Evolutionary conservation across 2,888 invertebrate genomes (phyloP).

Genomic region (Oligia latruncula): DNA sequence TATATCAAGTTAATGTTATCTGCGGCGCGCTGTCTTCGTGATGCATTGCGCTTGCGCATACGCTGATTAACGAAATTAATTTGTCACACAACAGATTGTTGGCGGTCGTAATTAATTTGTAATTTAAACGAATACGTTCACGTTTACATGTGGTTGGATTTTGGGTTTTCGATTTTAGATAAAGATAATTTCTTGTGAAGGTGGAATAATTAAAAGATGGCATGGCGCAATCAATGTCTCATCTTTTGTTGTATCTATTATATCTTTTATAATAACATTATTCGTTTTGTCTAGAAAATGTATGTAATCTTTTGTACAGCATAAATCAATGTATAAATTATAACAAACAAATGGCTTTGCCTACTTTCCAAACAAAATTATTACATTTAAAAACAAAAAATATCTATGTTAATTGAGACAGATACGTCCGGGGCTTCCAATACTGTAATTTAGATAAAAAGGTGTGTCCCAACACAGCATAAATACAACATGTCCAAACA

Average conservation of each 20-base stretch:
- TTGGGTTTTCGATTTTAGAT: constrained; percentile 25
- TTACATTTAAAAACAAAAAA: constrained; percentile 64
- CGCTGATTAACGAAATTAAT: constrained; percentile 89
- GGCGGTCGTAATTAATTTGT: constrained; percentile 79
- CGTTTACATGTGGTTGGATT: constrained; percentile 49
- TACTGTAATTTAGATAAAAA: constrained; percentile 87
- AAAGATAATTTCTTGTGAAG: constrained; percentile 3
- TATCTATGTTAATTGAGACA: constrained; percentile 81
- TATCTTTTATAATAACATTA: neutral
- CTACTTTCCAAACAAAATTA: constrained; percentile 61
- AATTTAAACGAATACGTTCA: constrained; percentile 71
- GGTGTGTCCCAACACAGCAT: constrained; percentile 82
- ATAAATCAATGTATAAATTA: constrained; percentile 49
- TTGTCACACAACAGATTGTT: constrained; percentile 80
- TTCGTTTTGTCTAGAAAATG: neutral
- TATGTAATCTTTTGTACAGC: constrained; percentile 11
- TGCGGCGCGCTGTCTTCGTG: constrained; percentile 83
- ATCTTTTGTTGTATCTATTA: neutral
- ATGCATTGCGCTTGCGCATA: constrained; percentile 84
- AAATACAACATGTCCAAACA: constrained; percentile 86
- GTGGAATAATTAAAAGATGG: constrained; percentile 2
- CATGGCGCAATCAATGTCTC: constrained; percentile 10
- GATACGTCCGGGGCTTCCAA: constrained; percentile 85
- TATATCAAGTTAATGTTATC: constrained; percentile 89
- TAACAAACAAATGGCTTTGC: constrained; percentile 58